phyloP scores from a whole-genome alignment of 2,113 vertebrate species.

The Brevimyrus niger region DNA sequence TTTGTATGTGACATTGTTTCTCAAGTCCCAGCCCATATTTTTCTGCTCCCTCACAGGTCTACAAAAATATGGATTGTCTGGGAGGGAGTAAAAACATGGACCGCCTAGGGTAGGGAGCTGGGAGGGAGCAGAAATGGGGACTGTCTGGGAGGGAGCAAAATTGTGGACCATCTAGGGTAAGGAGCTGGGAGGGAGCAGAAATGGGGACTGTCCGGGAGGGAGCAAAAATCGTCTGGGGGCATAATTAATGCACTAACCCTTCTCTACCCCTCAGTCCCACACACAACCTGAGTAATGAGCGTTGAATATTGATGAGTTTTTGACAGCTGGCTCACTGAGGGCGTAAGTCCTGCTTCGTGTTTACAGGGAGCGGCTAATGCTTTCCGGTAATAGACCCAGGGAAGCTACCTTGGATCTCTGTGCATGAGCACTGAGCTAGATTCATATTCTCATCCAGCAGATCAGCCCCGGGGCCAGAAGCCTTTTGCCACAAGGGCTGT shows the following conservation, averaged over 20 bases:
- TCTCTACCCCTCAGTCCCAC: neutral
- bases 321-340: neutral
- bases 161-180: neutral
- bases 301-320: neutral
- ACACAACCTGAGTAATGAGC: neutral
- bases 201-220: no score
- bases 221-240: no score
- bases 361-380: neutral
- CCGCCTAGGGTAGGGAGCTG: no score
- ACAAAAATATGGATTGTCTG: neutral
- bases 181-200: neutral
- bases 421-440: neutral
- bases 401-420: neutral
- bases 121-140: no score
- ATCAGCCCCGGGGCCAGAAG: neutral
- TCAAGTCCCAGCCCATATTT: neutral
- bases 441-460: neutral
- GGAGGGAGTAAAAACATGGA: no score
- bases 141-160: neutral
- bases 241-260: neutral
- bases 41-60: neutral
- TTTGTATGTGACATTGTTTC: neutral
- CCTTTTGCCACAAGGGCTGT: neutral
- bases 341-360: neutral
- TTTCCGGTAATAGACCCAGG: neutral